Percentiles rank a stretch among this genome's conserved stretches.
phyloP scores from a whole-genome alignment of 2,888 invertebrate species.

The Thysanoteuthis rhombus region DNA sequence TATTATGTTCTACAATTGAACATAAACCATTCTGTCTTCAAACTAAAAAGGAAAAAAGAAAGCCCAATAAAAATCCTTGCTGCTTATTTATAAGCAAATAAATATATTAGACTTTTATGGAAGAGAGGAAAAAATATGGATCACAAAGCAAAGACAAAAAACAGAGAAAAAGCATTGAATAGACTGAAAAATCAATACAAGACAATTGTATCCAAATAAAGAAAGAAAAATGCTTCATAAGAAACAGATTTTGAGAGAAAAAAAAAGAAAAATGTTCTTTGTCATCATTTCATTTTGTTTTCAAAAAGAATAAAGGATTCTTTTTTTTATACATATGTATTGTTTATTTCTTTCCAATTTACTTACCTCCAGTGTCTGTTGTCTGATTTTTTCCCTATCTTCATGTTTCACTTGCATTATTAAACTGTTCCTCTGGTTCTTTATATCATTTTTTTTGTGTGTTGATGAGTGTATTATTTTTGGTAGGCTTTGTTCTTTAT shows the following conservation, averaged over 20 bases:
- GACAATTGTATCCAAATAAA: slow-evolving; percentile 12
- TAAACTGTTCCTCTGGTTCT: not conserved
- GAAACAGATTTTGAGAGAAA: not conserved
- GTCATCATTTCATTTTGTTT: not conserved
- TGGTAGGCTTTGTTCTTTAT: not conserved
- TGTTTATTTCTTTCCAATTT: not conserved
- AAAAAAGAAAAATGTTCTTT: not conserved
- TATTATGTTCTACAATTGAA: not conserved
- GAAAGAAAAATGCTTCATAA: not conserved
- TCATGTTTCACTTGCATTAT: not conserved
- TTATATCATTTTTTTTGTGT: not conserved
- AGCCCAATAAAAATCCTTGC: not conserved
- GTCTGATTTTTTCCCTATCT: not conserved
- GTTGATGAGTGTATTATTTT: not conserved
- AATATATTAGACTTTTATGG: not conserved
- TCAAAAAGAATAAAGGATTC: not conserved
- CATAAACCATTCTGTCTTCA: not conserved
- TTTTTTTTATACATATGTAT: not conserved
- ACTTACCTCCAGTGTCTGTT: not conserved
- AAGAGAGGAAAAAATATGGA: not conserved
- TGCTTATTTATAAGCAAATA: not conserved
- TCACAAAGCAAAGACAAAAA: not conserved
- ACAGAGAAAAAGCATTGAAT: not conserved
- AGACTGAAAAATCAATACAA: not conserved
- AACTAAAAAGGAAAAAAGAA: not conserved